phyloP scores from a whole-genome alignment of 2,888 invertebrate species.

The Leucania comma region DNA sequence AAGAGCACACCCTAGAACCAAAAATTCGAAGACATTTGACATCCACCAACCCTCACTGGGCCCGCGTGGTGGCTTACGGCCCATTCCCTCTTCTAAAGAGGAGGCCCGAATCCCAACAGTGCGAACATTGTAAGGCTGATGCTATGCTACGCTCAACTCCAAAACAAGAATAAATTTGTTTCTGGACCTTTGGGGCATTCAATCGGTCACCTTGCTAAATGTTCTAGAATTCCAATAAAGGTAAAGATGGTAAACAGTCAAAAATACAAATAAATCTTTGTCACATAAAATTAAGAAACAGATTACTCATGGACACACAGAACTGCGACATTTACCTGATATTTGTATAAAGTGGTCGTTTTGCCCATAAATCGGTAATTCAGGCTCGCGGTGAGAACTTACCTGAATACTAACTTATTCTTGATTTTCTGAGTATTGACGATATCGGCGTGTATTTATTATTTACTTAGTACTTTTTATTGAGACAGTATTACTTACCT shows the following conservation, averaged over 20 bases:
- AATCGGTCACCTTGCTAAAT: not conserved
- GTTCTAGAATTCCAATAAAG: not conserved
- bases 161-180: too few species aligned
- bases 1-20: too few species aligned
- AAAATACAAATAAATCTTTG: constrained; percentile 47
- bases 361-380: constrained; percentile 48
- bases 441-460: constrained; percentile 26
- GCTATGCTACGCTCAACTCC: too few species aligned
- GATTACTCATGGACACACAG: constrained; percentile 25
- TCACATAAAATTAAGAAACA: constrained; percentile 40
- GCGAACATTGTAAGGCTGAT: too few species aligned
- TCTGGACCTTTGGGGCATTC: too few species aligned
- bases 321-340: constrained; percentile 20
- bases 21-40: too few species aligned
- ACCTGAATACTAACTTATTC: constrained; percentile 44
- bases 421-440: constrained; percentile 36
- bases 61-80: too few species aligned
- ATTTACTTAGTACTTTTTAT: constrained; percentile 22
- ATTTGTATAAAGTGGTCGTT: constrained; percentile 42
- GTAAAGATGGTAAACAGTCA: constrained; percentile 4
- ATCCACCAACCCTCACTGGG: too few species aligned
- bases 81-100: too few species aligned
- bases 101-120: too few species aligned
- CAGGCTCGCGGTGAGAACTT: constrained; percentile 42
- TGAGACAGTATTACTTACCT: not conserved